A percentile compares a stretch with the other conserved stretches of the same genome.
Evolutionary conservation across 2,888 invertebrate species (phyloP).

Genomic region (Iphiclides podalirius): DNA sequence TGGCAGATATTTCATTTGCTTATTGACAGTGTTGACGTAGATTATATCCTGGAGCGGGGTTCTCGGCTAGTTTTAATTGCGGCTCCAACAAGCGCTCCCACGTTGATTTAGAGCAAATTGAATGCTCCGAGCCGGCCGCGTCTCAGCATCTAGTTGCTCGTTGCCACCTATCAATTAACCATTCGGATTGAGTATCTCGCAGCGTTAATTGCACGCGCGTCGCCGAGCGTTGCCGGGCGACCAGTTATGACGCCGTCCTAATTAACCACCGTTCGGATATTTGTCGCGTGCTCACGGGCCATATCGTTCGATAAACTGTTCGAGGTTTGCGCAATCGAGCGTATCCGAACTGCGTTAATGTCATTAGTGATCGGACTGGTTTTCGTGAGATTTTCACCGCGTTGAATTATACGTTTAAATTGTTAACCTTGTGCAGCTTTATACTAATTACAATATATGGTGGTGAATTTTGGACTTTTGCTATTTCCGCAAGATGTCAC

Average conservation of each 20-base stretch:
- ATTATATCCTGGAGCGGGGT: constrained; percentile 54
- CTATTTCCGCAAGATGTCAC: not conserved
- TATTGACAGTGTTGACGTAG: constrained; percentile 51
- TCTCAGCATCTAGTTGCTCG: constrained; percentile 52
- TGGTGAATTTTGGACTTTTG: no score
- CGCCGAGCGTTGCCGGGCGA: constrained; percentile 35
- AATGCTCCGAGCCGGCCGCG: constrained; percentile 53
- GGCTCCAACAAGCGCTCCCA: constrained; percentile 42
- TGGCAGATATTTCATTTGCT: constrained; percentile 29
- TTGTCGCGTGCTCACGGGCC: not conserved
- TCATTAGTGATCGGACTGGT: not conserved
- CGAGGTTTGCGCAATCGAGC: not conserved
- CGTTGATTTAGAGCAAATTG: constrained; percentile 68
- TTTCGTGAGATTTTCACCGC: not conserved
- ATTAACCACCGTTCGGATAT: not conserved
- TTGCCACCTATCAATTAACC: constrained; percentile 59
- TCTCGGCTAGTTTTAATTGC: constrained; percentile 62
- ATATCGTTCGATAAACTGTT: not conserved
- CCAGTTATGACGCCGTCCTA: constrained; percentile 38
- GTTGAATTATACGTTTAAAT: not conserved
- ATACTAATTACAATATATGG: no score
- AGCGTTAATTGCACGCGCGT: constrained; percentile 37
- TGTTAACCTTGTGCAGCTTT: not conserved
- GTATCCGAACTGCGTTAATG: not conserved
- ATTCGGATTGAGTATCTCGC: constrained; percentile 40